phyloP scores from a whole-genome alignment of 1,140 invertebrate species.

The Drosophila truncata region DNA sequence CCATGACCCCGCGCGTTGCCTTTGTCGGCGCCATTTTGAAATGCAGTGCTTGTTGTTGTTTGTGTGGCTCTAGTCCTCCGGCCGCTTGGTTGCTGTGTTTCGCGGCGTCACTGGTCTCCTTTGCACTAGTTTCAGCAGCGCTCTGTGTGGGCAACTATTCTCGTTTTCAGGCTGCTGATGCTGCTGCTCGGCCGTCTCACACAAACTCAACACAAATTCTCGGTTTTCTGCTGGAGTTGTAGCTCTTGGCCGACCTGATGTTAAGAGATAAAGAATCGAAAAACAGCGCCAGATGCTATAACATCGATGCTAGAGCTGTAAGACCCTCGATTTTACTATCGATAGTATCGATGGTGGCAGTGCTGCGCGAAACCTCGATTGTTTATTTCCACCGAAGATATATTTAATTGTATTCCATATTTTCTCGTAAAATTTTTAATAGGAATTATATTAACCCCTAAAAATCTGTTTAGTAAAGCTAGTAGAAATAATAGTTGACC shows the following conservation, averaged over 20 bases:
- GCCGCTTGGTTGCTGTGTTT: conserved; percentile 30
- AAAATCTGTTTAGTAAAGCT: no score
- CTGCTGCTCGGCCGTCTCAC: conserved; percentile 20
- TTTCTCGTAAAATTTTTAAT: no score
- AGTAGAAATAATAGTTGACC: no score
- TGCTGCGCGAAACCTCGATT: no score
- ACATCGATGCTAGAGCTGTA: no score
- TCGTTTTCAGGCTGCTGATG: background rate
- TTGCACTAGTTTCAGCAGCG: background rate
- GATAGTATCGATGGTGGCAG: no score
- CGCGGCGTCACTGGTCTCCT: conserved; percentile 25
- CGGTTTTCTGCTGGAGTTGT: conserved; percentile 31
- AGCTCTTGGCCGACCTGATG: conserved; percentile 25
- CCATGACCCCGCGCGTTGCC: conserved; percentile 56
- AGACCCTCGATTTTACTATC: no score
- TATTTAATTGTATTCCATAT: no score
- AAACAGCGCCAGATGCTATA: conserved; percentile 44
- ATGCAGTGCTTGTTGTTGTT: conserved; percentile 29
- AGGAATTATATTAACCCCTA: no score
- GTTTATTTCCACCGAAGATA: no score
- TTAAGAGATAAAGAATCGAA: conserved; percentile 41
- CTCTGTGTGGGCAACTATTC: background rate
- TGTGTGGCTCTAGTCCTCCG: conserved; percentile 21
- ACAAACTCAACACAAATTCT: conserved; percentile 30
- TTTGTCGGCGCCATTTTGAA: conserved; percentile 84